Base-by-base conservation (phyloP, 2,888 invertebrate species). In the Omphaloscelis lunosa region DNA sequence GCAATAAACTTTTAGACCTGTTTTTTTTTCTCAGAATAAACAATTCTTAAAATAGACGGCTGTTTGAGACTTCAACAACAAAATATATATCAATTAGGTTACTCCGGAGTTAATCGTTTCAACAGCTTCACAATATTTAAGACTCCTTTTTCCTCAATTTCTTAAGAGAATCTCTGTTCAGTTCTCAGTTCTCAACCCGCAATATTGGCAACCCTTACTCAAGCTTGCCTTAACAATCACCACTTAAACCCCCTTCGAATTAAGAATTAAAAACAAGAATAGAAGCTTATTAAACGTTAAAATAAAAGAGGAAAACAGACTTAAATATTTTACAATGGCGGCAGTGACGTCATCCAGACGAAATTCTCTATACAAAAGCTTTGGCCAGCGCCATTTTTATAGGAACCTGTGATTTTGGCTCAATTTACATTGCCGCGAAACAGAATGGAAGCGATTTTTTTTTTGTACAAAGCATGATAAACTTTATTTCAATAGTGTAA, bases 1-100 rank as follows among this genome's bases (percentile, higher is more conserved):
- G 71, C 69, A 86, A 84, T 82, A 78, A 81, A 77, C 75, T 68
- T 83, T 74, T 34, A 53, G 48, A 63, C 1, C 8, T 5, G 1
- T 8, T 12, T 3, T 27, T 41, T 8, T 17, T n/a, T 29, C n/a
- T 29, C 12, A 39, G 11, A 48, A 23, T 23, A 0, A 12, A 15
- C 0, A 9, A 20, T 8, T 20, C 9, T 20, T 20, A 48, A 34
- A 72, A 45, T 3, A 34, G 15, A 23, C 56, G 9, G 0, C 17
- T 0, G 8, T 29, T 71, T 34, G 58, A 7, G 17, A 17, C 29
- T 51, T 5, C 11, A 29, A 20, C 9, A 53, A 23, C 23, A 27
- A 1, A 41, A 29, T 23, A 29, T 68, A 62, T 48, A 27, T 27
- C 0, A 27, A 34, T 27, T 51, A 23, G n/a, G 11, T 56, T 39